Evolutionary conservation across 2,113 vertebrate genomes (phyloP).

Genomic region (Dromaius novaehollandiae): DNA sequence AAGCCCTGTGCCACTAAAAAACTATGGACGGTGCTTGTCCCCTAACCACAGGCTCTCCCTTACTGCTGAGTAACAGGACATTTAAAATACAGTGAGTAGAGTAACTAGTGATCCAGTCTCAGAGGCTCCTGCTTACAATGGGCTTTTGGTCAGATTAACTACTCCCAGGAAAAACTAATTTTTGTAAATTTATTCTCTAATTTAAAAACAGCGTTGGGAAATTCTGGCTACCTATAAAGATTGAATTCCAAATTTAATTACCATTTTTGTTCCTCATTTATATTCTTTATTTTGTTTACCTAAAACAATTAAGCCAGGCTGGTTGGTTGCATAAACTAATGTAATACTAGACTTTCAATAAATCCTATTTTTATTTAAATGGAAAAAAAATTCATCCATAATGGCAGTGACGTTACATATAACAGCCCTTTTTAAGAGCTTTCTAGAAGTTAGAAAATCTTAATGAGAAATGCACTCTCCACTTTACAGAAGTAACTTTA

Average conservation of each 20-base stretch:
- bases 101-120: neutral
- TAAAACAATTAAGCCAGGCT: conserved; percentile 5
- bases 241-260: neutral
- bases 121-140: neutral
- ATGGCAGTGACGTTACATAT: neutral
- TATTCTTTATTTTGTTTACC: neutral
- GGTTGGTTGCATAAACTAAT: neutral
- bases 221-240: neutral
- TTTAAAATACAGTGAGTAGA: neutral
- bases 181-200: neutral
- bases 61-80: neutral
- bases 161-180: neutral
- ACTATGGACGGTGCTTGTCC: neutral
- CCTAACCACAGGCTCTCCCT: neutral
- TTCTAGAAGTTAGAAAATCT: neutral
- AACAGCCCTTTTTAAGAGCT: neutral
- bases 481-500: neutral
- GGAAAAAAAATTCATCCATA: neutral
- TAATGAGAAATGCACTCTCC: neutral
- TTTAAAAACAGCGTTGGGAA: neutral
- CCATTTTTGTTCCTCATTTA: neutral
- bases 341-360: neutral
- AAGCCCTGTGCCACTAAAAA: neutral
- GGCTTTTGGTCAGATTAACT: neutral
- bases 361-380: neutral